These are phyloP conservation scores for Silurus asotus DNA, from an alignment of 2,113 vertebrate species.

Conservation along the genomic window DNA sequence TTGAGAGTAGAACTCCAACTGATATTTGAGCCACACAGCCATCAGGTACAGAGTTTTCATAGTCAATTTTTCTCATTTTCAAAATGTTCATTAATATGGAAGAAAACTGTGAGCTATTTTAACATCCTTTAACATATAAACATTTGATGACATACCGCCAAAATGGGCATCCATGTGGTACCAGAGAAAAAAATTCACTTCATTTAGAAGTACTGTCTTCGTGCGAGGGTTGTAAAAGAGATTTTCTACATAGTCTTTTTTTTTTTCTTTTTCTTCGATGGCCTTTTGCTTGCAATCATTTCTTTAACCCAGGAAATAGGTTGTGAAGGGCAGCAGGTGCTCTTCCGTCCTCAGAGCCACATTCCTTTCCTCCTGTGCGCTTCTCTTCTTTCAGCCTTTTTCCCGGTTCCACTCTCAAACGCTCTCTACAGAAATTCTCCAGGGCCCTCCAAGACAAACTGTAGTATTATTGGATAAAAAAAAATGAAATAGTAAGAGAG, in stretches of 20 bases:
- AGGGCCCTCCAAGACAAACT: conserved; percentile 20
- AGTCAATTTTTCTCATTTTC: conserved; percentile 55
- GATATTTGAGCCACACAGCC: conserved; percentile 66
- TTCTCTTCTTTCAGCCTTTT: conserved; percentile 44
- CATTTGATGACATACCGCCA: neutral
- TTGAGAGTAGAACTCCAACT: conserved; percentile 65
- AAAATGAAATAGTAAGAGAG: too few relatives aligned
- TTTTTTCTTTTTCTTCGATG: neutral
- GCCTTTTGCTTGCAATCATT: conserved; percentile 47
- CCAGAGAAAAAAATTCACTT: conserved; percentile 4
- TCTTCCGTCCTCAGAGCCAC: conserved; percentile 60
- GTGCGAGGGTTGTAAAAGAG: neutral
- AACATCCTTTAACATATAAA: conserved; percentile 9
- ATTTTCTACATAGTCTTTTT: neutral
- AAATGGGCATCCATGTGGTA: neutral
- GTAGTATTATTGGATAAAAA: conserved; percentile 11
- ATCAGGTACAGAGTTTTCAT: conserved; percentile 52
- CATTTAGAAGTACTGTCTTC: neutral
- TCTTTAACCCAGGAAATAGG: conserved; percentile 51
- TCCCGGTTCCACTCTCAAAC: conserved; percentile 37
- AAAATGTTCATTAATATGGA: neutral
- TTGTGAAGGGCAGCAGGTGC: conserved; percentile 70
- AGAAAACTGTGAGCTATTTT: conserved; percentile 10
- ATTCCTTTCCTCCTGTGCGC: conserved; percentile 51
- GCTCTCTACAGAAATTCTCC: conserved; percentile 23